These are phyloP conservation scores for Hypothenemus hampei DNA, from an alignment of 1,140 invertebrate genomes.

Conservation along the genomic window DNA sequence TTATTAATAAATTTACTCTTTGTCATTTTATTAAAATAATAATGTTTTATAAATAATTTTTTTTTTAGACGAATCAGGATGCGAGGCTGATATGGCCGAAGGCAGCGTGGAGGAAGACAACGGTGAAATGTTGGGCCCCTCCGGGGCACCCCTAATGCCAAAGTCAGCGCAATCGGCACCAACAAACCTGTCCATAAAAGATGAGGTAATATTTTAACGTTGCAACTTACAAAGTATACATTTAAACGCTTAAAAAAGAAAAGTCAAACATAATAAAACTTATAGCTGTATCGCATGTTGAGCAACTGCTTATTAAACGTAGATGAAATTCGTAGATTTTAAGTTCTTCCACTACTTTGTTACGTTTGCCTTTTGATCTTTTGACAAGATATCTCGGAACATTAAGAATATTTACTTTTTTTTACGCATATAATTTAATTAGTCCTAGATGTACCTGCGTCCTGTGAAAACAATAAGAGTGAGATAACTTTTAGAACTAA, in stretches of 20 bases:
- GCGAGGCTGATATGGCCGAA: conserved; percentile 64
- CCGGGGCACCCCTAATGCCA: conserved; percentile 40
- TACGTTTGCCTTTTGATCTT: conserved; percentile 12
- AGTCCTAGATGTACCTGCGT: too few species aligned
- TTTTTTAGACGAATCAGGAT: conserved; percentile 60
- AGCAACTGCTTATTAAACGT: conserved; percentile 8
- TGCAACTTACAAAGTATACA: too few species aligned
- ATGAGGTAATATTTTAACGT: too few species aligned
- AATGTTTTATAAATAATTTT: too few species aligned
- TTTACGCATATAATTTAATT: conserved; percentile 4
- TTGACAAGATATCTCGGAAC: conserved; percentile 11
- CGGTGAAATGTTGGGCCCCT: conserved; percentile 50
- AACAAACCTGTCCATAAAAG: conserved; percentile 39
- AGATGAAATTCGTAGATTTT: conserved; percentile 14
- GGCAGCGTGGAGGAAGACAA: conserved; percentile 48
- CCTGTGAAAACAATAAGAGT: too few species aligned
- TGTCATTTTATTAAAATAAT: too few species aligned
- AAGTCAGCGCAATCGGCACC: conserved; percentile 34
- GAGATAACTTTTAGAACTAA: too few species aligned
- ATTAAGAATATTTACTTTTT: conserved; percentile 9
- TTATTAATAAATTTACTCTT: too few species aligned
- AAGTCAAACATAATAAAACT: conserved; percentile 7
- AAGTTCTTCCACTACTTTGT: conserved; percentile 11
- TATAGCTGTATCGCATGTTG: conserved; percentile 15
- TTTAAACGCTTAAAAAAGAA: not conserved